Conservation (phyloP, 2,888 invertebrate genomes). For the Troides oblongomaculatus region DNA sequence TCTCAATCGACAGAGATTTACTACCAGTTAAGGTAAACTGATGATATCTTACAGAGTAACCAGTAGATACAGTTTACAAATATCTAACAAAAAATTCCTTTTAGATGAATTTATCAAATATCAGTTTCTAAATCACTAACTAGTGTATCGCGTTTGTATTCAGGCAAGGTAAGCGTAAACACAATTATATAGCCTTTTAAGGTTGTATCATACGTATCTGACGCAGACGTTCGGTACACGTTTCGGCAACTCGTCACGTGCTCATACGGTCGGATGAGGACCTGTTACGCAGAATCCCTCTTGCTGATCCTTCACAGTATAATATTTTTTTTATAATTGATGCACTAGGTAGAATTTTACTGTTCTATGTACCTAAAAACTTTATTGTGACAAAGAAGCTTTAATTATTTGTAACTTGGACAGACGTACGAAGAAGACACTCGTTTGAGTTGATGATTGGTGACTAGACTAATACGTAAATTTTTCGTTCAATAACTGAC, state of each 20-base stretch:
- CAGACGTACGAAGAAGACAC: no score
- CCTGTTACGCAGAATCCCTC: constrained; percentile 12
- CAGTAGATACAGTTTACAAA: neutral
- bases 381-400: neutral
- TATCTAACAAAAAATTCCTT: neutral
- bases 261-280: constrained; percentile 19
- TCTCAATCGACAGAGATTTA: no score
- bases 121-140: neutral
- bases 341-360: neutral
- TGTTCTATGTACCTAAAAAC: neutral
- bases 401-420: neutral
- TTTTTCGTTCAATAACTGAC: no score
- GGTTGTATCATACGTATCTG: constrained; percentile 14
- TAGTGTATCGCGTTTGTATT: constrained; percentile 3
- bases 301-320: neutral
- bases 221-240: constrained; percentile 10
- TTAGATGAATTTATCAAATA: neutral
- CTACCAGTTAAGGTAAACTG: no score
- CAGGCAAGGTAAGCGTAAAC: constrained; percentile 8
- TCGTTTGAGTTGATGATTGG: no score
- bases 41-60: no score
- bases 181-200: constrained; percentile 14
- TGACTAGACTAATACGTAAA: no score
- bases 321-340: neutral
- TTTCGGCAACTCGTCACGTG: constrained; percentile 28